Evolutionary conservation across 1,140 invertebrate species (phyloP).

Genomic region (Ceratina calcarata): DNA sequence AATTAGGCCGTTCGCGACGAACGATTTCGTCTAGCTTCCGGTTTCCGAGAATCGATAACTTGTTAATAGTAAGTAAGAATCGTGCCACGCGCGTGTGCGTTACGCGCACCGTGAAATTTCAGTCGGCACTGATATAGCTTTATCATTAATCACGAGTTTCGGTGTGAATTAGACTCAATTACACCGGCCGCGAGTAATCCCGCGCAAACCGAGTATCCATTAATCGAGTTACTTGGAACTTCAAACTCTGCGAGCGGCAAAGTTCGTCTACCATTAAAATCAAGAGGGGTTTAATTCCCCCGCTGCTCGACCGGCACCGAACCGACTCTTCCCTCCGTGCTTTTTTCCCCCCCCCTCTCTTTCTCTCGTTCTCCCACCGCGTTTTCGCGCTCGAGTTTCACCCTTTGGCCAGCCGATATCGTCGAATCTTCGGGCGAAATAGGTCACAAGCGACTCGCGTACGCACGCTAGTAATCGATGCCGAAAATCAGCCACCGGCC

Average conservation of each 20-base stretch:
- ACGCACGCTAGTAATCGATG: too few relatives aligned
- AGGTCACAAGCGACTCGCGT: too few relatives aligned
- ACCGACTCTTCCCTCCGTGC: too few relatives aligned
- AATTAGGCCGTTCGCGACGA: too few relatives aligned
- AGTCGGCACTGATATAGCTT: slow-evolving; percentile 57
- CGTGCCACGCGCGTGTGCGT: too few relatives aligned
- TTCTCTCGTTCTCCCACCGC: too few relatives aligned
- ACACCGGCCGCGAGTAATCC: slow-evolving; percentile 64
- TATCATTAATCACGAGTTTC: slow-evolving; percentile 60
- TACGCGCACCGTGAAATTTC: slow-evolving; percentile 51
- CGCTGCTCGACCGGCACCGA: too few relatives aligned
- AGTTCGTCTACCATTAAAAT: slow-evolving; percentile 63
- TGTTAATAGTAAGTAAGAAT: slow-evolving; percentile 15
- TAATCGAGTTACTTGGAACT: slow-evolving; percentile 65
- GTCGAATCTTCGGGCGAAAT: too few relatives aligned
- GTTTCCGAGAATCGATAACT: slow-evolving; percentile 12
- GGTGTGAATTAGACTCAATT: slow-evolving; percentile 66
- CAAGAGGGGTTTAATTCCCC: slow-evolving; percentile 62
- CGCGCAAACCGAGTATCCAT: slow-evolving; percentile 64
- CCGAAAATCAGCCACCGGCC: too few relatives aligned
- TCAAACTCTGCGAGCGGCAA: slow-evolving; percentile 62
- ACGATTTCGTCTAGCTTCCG: not conserved
- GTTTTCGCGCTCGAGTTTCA: too few relatives aligned
- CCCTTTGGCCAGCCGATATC: too few relatives aligned
- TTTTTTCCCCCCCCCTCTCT: not conserved